These are phyloP conservation scores for Anomalospiza imberbis DNA, from an alignment of 2,797 vertebrate species.

Conservation along the genomic window DNA sequence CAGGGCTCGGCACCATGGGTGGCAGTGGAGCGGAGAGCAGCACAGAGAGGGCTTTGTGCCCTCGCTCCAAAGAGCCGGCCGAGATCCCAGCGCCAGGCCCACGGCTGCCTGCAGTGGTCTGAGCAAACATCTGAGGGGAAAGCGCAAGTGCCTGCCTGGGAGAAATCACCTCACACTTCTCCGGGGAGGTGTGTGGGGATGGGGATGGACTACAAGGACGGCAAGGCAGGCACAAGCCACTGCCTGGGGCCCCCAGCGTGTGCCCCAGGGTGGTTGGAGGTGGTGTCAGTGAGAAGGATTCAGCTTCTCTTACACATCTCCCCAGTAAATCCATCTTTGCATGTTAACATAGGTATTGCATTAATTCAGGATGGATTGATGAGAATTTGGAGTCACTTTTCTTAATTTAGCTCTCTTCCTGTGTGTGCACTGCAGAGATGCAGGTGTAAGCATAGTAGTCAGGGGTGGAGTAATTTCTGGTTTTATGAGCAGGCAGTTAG, in stretches of 20 bases:
- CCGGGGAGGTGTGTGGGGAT: background rate
- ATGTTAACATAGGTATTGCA: background rate
- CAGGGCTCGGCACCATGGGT: background rate
- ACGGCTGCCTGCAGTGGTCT: background rate
- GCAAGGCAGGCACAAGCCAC: background rate
- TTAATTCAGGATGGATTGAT: background rate
- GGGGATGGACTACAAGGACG: accelerated
- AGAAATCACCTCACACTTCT: conserved; percentile 22
- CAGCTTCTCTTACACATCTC: background rate
- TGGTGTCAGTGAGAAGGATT: background rate
- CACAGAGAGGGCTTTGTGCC: conserved; percentile 15
- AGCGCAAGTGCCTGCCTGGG: background rate
- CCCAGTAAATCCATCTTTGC: background rate
- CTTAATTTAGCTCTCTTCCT: background rate
- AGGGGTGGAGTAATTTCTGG: background rate
- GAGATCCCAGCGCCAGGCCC: background rate
- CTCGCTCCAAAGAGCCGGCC: background rate
- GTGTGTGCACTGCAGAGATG: background rate
- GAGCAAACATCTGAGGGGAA: conserved; percentile 16
- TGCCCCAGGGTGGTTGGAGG: background rate
- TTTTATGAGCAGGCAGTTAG: background rate
- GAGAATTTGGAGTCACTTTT: background rate
- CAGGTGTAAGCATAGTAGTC: background rate
- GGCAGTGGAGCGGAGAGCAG: background rate
- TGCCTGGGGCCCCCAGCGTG: background rate